Evolutionary conservation across 2,113 vertebrate species (phyloP).

Genomic region (Cebus imitator): DNA sequence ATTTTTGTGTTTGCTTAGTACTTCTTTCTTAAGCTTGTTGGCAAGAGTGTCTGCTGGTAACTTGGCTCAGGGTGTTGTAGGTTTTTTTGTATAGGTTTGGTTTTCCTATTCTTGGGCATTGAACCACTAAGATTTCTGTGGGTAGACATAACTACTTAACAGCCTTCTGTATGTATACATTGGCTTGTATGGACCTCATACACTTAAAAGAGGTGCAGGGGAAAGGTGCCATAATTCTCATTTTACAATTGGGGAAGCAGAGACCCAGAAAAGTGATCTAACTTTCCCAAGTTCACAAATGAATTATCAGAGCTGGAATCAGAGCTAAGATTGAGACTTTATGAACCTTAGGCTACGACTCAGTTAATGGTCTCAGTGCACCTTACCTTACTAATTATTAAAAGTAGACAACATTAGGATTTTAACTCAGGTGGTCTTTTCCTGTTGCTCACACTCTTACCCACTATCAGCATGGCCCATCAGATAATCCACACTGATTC

Average conservation of each 20-base stretch:
- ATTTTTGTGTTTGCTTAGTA: not conserved
- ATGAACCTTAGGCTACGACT: not conserved
- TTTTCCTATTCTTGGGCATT: not conserved
- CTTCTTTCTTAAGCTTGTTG: not conserved
- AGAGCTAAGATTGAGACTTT: not conserved
- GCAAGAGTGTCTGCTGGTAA: not conserved
- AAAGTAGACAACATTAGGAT: not conserved
- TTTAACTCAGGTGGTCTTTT: not conserved
- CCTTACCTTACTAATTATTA: not conserved
- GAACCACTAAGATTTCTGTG: not conserved
- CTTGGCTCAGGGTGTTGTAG: not conserved
- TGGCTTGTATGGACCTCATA: not conserved
- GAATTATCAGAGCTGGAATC: not conserved
- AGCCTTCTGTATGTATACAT: not conserved
- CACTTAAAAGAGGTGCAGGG: not conserved
- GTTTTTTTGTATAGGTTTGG: not conserved
- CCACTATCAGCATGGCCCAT: not conserved
- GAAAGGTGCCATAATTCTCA: not conserved
- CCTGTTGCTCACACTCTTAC: not conserved
- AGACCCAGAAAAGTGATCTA: not conserved
- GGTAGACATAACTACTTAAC: not conserved
- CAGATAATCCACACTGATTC: not conserved
- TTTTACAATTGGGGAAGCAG: not conserved
- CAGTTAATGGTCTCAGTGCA: not conserved
- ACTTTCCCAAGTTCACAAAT: not conserved